Evolutionary conservation across 2,888 invertebrate genomes (phyloP), one percentile per base, ranked within the genome.

Genomic region (Eupelmus urozonus): DNA sequence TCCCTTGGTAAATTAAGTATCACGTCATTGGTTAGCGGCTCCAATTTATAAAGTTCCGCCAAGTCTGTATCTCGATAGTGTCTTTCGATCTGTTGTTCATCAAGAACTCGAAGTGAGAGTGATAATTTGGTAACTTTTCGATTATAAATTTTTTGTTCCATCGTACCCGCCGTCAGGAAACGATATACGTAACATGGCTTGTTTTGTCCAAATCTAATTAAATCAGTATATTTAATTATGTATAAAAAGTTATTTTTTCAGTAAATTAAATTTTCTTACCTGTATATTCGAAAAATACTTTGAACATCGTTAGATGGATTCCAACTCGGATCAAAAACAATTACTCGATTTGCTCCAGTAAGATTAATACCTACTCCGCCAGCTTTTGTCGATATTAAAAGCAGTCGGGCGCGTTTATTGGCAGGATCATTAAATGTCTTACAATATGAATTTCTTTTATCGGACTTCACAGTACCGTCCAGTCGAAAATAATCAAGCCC

Each of bases 61-160:
- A 98, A 92, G 89, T 98, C 98, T 84, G 94, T 94, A 88, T 95
- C 95, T 16, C 95, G 96, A 90, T 97, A 98, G 90, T 98, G 98
- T n/a, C 98, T 91, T 88, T 97, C 97, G 83, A 98, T 97, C 91
- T 98, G 98, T 84, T 98, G 97, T 88, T 98, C 98, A 90, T 98
- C 98, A 53, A 98, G 96, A 16, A 98, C 98, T 34, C 98, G 94
- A 88, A 96, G 96, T 0, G 98, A 96, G 69, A 98, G 94, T 1
- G 97, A 97, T 88, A 97, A 95, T 90, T 98, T 98, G 1, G 96
- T 96, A 70, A 98, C 97, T 91, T 98, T 98, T 0, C 98, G 93
- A 89, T 98, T 97, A 90, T 98, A 98, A 69, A 98, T 96, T 89
- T 97, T 97, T 90, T 98, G 97, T 86, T 98, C 98, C 97, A 98